Conservation (phyloP, 2,797 vertebrate genomes). For the Dryobates pubescens region DNA sequence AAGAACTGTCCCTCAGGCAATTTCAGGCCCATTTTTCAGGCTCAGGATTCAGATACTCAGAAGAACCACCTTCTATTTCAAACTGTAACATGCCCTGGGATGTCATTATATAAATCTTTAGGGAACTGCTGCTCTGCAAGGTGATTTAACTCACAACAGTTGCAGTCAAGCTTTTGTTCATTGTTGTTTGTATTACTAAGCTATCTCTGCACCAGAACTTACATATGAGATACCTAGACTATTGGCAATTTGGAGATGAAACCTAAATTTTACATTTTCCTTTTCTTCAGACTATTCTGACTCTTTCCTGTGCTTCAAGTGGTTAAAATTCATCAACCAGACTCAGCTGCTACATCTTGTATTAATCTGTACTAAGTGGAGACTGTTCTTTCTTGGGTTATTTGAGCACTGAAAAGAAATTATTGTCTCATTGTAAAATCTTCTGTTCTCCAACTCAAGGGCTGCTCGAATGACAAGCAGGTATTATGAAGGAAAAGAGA, state of each 20-base stretch:
- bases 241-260: neutral
- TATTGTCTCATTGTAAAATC: neutral
- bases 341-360: neutral
- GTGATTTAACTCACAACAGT: neutral
- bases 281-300: neutral
- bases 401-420: neutral
- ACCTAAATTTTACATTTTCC: neutral
- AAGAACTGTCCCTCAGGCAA: neutral
- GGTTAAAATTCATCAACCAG: neutral
- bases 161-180: neutral
- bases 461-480: neutral
- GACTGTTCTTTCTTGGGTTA: neutral
- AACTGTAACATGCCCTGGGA: neutral
- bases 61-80: neutral
- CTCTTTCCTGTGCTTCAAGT: neutral
- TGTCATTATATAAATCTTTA: neutral
- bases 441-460: neutral
- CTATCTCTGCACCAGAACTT: neutral
- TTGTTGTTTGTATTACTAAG: neutral
- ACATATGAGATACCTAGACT: neutral
- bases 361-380: neutral
- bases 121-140: neutral
- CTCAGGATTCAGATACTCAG: neutral
- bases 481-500: neutral
- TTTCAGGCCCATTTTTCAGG: neutral